These are phyloP conservation scores for Parnassius mnemosyne DNA, from an alignment of 2,888 invertebrate species.

Conservation along the genomic window DNA sequence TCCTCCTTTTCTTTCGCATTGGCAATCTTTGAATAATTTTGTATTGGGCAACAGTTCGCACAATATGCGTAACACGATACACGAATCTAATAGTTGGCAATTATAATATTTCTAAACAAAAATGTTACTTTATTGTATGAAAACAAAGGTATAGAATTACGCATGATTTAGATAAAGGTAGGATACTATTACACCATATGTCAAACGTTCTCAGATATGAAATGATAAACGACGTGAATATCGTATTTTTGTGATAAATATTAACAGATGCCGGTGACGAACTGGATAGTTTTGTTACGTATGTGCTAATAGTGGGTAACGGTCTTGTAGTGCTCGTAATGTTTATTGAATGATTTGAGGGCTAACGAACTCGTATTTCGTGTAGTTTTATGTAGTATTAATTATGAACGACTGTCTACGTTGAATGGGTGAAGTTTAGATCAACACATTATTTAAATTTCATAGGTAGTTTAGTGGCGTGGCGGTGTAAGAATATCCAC, in stretches of 20 bases:
- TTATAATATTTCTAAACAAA: conserved; percentile 17
- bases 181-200: conserved; percentile 51
- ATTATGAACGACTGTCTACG: background rate
- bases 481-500: too few relatives aligned
- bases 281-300: conserved; percentile 44
- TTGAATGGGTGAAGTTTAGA: too few relatives aligned
- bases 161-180: conserved; percentile 36
- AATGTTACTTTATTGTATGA: conserved; percentile 37
- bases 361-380: conserved; percentile 36
- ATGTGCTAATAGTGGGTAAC: conserved; percentile 23
- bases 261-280: conserved; percentile 60
- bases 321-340: conserved; percentile 37
- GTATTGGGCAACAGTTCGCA: conserved; percentile 71
- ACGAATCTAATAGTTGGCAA: conserved; percentile 29
- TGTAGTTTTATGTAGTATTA: conserved; percentile 5
- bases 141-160: conserved; percentile 37
- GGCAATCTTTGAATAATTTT: conserved; percentile 69
- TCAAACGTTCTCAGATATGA: conserved; percentile 59
- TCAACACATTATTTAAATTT: too few relatives aligned
- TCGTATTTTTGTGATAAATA: conserved; percentile 69
- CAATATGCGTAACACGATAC: conserved; percentile 64
- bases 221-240: conserved; percentile 57
- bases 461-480: too few relatives aligned
- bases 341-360: conserved; percentile 44
- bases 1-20: conserved; percentile 78